Conservation (phyloP, 2,113 vertebrate species). For the Pseudorasbora parva region DNA sequence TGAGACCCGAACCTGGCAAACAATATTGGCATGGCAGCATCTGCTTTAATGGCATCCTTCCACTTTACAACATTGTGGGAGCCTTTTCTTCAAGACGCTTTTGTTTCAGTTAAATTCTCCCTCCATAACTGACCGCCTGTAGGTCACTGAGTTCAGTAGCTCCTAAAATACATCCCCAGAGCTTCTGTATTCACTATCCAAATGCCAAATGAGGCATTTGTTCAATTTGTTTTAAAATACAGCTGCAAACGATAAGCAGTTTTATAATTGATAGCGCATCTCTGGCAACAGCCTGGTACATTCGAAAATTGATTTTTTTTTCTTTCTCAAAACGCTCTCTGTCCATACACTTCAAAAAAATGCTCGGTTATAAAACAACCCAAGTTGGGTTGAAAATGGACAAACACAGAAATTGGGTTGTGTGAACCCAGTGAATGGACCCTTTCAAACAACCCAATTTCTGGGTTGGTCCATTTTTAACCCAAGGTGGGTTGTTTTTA, state of each 20-base stretch:
- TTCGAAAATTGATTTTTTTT: too few species aligned
- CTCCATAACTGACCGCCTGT: slow-evolving; percentile 29
- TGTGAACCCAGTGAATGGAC: too few species aligned
- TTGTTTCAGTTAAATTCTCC: slow-evolving; percentile 40
- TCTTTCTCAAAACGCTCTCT: too few species aligned
- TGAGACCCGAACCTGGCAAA: slow-evolving; percentile 19
- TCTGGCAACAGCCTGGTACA: too few species aligned
- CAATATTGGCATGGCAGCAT: slow-evolving; percentile 38
- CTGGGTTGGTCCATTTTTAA: too few species aligned
- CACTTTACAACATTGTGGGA: slow-evolving; percentile 43
- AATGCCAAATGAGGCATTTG: background rate
- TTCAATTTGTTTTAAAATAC: background rate
- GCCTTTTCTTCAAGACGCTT: slow-evolving; percentile 17
- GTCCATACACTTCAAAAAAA: too few species aligned
- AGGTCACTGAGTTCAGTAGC: slow-evolving; percentile 39
- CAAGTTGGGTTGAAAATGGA: too few species aligned
- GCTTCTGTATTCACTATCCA: background rate
- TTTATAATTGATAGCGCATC: background rate
- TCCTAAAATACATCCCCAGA: slow-evolving; percentile 1
- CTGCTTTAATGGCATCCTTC: slow-evolving; percentile 35
- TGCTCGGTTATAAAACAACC: too few species aligned
- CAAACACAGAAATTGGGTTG: too few species aligned
- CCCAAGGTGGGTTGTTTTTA: too few species aligned
- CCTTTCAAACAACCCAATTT: too few species aligned
- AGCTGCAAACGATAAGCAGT: too few species aligned